Evolutionary conservation across 1,140 invertebrate genomes (phyloP), one percentile per base, ranked within the genome.

Genomic region (Calliopsis andreniformis): DNA sequence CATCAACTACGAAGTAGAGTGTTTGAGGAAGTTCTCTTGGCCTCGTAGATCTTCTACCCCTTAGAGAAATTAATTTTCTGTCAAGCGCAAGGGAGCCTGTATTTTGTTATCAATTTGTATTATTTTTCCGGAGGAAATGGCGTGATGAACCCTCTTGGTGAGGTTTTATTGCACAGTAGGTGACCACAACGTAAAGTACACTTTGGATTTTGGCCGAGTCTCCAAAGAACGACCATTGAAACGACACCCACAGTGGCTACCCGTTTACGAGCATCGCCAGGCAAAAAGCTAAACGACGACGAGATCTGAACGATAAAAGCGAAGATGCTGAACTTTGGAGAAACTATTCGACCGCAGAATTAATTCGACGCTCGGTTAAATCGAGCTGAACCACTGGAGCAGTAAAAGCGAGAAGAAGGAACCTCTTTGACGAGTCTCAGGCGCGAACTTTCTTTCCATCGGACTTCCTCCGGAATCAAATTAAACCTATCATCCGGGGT

Each of bases 301-400:
- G 59, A 20, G 25, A 20, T 20, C 23, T 8, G 14, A 18, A 14
- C 63, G 39, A 58, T 63, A 71, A 58, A 71, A 39, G n/a, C 20
- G 28, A 76, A 79, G 80, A 79, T 82, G 80, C 71, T 82, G 79
- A 80, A 84, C 55, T 77, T 20, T 64, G 53, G 18, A 58, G 58
- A 49, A 84, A 73, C 67, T 69, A 62, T 80, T 82, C 80, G 69
- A 69, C 78, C 78, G 63, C 49, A 63, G 64, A 77, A 75, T 78
- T 83, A 80, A 83, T 83, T 84, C 76, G 76, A 77, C 59, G 78
- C 78, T 83, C 80, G 58, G 51, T 80, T 80, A 59, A 82, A 62
- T 68, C 67, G 51, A 66, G 39, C 25, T 16, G 45, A 23, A 49
- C 42, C 68, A 62, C 39, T 3, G 25, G 25, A 20, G 35, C 10